phyloP scores from a whole-genome alignment of 2,113 vertebrate species.

The Odontesthes bonariensis region DNA sequence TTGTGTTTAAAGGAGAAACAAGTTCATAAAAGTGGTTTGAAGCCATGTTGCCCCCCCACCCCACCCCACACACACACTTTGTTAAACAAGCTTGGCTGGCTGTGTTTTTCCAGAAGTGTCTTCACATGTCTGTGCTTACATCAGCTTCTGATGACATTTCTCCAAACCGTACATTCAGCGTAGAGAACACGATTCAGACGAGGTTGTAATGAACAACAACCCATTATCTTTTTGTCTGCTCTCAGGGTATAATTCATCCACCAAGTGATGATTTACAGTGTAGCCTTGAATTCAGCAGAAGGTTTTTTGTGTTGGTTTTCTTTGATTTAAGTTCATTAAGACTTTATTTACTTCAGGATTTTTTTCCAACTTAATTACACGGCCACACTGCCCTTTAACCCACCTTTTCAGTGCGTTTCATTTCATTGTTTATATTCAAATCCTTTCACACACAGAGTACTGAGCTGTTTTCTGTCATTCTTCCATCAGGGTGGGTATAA shows the following conservation, averaged over 20 bases:
- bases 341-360: conserved; percentile 7
- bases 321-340: conserved; percentile 20
- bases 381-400: not conserved
- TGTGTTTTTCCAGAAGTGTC: conserved; percentile 35
- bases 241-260: conserved; percentile 21
- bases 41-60: not conserved
- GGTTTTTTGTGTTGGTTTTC: conserved; percentile 12
- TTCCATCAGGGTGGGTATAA: too few species aligned
- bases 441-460: too few species aligned
- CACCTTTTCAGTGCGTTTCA: not conserved
- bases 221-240: conserved; percentile 35
- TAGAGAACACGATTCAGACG: conserved; percentile 8
- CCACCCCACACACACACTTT: not conserved
- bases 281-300: conserved; percentile 7
- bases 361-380: not conserved
- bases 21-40: conserved; percentile 9
- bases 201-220: conserved; percentile 37
- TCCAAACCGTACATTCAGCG: conserved; percentile 12
- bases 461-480: too few species aligned
- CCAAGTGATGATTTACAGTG: conserved; percentile 24
- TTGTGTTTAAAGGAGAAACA: not conserved
- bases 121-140: conserved; percentile 50
- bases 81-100: conserved; percentile 34
- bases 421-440: not conserved
- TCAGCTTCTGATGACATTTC: conserved; percentile 59